Base-by-base conservation (phyloP, 2,113 vertebrate species). In the Elgaria multicarinata region DNA sequence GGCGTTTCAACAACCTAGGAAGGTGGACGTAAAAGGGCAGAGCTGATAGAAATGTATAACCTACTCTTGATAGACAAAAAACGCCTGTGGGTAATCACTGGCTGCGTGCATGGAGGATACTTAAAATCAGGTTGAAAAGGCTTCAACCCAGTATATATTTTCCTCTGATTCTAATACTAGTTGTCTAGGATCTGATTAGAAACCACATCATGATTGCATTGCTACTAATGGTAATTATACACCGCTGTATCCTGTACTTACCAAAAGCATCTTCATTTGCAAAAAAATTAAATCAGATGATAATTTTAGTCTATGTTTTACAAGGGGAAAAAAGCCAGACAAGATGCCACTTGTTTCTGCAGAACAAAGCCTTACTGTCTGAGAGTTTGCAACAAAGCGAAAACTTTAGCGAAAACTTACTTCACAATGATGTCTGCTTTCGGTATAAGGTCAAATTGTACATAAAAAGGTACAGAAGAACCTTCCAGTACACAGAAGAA, bases 301-400 rank as follows among this genome's bases (percentile, higher is more conserved):
- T 71, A 90, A 80, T 79, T 71, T 42, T 78, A 79, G 74, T 20
- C 46, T 55, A 53, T 13, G 26, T 36, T 79, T 90, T 44, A 85
- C 64, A 79, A 42, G 64, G 18, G 26, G 36, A 53, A 42, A 62
- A 66, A 78, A 62, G n/a, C 14, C 7, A 18, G 83, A 78, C 74
- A 85, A 78, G 88, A 71, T 50, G n/a, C 71, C 46, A 22, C 64
- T 89, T 85, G 46, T 79, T 85, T 50, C 36, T 3, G 8, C 39
- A 71, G 26, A 42, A 83, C 50, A 83, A 83, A 83, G 71, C 22
- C 12, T 46, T 75, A 69, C 42, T 64, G 24, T 89, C 42, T 76
- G 28, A 33, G 64, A 42, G 31, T 44, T 85, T 78, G 24, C 14
- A 78, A 67, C n/a, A 39, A 6, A 74, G 33, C 10, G 55, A 18